Evolutionary conservation across 2,113 vertebrate genomes (phyloP).

Genomic region (Daboia siamensis): DNA sequence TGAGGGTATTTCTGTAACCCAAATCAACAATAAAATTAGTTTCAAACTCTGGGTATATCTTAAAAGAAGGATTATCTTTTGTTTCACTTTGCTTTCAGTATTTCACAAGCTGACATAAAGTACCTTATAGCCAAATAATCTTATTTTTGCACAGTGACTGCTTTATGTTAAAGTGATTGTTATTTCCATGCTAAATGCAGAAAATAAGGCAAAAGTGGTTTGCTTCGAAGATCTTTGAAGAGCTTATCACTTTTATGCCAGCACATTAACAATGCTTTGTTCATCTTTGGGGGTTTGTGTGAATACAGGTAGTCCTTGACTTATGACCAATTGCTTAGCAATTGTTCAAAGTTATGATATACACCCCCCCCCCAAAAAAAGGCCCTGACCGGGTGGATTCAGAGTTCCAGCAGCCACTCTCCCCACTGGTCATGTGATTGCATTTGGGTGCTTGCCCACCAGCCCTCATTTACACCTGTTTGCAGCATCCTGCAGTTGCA

Average conservation of each 20-base stretch:
- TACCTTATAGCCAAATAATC: not conserved
- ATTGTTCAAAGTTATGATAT: not conserved
- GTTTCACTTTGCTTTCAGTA: slow-evolving; percentile 17
- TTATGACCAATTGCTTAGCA: not conserved
- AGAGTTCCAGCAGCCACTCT: not conserved
- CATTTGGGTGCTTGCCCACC: not conserved
- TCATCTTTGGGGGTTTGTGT: not conserved
- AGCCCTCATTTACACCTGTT: not conserved
- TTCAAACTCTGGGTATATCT: slow-evolving; percentile 7
- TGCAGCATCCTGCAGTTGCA: not conserved
- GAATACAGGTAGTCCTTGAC: not conserved
- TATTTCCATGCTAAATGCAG: not conserved
- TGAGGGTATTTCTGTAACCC: not conserved
- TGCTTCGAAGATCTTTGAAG: not conserved
- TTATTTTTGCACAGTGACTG: not conserved
- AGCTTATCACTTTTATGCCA: not conserved
- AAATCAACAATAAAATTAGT: slow-evolving; percentile 12
- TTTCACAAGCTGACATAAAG: not conserved
- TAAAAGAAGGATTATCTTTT: not conserved
- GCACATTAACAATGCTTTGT: not conserved
- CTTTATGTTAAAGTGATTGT: slow-evolving; percentile 8
- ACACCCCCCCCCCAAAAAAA: not conserved
- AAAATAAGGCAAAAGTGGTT: not conserved
- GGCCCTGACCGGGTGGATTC: not conserved
- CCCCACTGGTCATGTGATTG: not conserved